Percentiles rank a stretch among this genome's conserved stretches.
Evolutionary conservation across 2,113 vertebrate genomes (phyloP).

Genomic region (Dunckerocampus dactyliophorus): DNA sequence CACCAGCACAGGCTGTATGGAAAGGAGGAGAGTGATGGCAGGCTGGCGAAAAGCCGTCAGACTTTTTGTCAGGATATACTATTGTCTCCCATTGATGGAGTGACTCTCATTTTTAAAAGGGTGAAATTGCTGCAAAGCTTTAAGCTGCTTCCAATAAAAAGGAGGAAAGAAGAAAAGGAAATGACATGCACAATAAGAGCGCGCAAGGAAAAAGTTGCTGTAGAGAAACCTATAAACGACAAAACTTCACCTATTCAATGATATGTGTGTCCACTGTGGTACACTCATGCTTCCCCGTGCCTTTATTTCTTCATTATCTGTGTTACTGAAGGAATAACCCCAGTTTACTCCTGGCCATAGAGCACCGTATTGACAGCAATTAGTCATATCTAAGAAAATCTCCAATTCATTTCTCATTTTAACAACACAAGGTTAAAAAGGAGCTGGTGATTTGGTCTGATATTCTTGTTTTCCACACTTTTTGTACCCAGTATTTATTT

Average conservation of each 20-base stretch:
- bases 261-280: too few species aligned
- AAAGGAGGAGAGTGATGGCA: conserved; percentile 47
- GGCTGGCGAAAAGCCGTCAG: conserved; percentile 57
- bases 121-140: conserved; percentile 42
- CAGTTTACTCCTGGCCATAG: conserved; percentile 48
- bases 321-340: conserved; percentile 64
- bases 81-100: conserved; percentile 68
- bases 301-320: conserved; percentile 58
- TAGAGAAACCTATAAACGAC: background rate
- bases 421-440: conserved; percentile 27
- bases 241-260: too few species aligned
- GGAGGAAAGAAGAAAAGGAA: conserved; percentile 11
- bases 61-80: conserved; percentile 68
- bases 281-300: conserved; percentile 7
- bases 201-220: conserved; percentile 2
- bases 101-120: conserved; percentile 40
- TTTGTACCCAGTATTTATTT: conserved; percentile 59
- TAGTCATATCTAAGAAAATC: too few species aligned
- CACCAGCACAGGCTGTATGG: conserved; percentile 51
- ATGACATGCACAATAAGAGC: conserved; percentile 32
- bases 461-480: conserved; percentile 35
- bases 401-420: conserved; percentile 40
- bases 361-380: conserved; percentile 31
- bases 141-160: conserved; percentile 40
- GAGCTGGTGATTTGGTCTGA: conserved; percentile 30